Percentiles rank a stretch among this genome's conserved stretches.
Evolutionary conservation across 2,797 vertebrate genomes (phyloP).

Genomic region (Sitta carolinensis): DNA sequence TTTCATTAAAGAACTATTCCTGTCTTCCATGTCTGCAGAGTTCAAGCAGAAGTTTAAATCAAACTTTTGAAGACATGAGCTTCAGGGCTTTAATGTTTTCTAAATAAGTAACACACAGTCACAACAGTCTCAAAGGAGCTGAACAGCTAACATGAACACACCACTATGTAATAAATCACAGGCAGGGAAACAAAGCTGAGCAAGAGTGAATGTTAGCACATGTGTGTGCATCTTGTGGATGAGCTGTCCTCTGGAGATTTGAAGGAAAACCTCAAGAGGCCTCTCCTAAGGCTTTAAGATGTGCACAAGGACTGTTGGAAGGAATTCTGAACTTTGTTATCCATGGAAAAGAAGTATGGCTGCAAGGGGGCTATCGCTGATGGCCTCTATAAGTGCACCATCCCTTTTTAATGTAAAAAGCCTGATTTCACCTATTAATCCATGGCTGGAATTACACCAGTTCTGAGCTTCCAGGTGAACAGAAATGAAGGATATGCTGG

Average conservation of each 20-base stretch:
- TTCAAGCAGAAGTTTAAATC: neutral
- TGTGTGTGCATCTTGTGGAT: neutral
- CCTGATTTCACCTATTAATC: neutral
- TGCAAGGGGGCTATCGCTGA: neutral
- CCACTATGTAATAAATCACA: neutral
- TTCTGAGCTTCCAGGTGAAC: neutral
- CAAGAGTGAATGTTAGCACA: rapidly evolving
- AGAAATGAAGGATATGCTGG: neutral
- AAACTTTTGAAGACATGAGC: neutral
- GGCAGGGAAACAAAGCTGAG: neutral
- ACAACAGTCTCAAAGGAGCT: neutral
- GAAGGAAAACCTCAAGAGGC: neutral
- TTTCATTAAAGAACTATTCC: neutral
- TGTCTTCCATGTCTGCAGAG: neutral
- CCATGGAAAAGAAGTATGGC: rapidly evolving
- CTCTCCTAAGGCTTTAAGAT: neutral
- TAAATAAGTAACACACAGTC: neutral
- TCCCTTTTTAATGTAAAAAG: neutral
- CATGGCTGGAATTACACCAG: neutral
- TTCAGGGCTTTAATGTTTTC: neutral
- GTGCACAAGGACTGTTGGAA: neutral
- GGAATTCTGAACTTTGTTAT: neutral
- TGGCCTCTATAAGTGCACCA: neutral
- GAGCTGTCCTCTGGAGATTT: neutral
- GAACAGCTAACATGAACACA: neutral